Conservation (phyloP, 53 echinoderm and acorn worm species). For the Henricia sp. region DNA sequence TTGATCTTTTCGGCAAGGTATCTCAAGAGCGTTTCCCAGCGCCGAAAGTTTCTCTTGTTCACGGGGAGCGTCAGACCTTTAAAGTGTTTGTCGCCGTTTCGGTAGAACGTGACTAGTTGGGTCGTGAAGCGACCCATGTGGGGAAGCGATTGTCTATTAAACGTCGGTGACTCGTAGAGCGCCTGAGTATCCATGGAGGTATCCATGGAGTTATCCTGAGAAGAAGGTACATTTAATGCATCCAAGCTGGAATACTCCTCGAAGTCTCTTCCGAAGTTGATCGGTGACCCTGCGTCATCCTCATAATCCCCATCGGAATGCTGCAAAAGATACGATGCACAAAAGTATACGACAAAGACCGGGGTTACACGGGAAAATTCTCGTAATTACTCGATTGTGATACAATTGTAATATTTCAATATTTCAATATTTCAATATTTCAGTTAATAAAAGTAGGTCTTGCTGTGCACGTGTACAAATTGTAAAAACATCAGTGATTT, state of each 20-base stretch:
- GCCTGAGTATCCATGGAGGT: constrained; percentile 67
- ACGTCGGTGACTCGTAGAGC: constrained; percentile 61
- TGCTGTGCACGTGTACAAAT: too few relatives aligned
- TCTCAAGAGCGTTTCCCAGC: constrained; percentile 84
- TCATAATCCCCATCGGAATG: constrained; percentile 15
- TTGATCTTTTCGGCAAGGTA: constrained; percentile 85
- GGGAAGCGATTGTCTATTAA: constrained; percentile 17
- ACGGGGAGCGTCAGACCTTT: constrained; percentile 85
- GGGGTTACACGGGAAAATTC: too few relatives aligned
- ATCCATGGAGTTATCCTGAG: constrained; percentile 18
- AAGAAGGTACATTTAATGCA: constrained; percentile 22
- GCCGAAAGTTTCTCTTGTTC: constrained; percentile 76
- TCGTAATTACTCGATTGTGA: too few relatives aligned
- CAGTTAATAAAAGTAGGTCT: too few relatives aligned
- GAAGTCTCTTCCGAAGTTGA: constrained; percentile 15
- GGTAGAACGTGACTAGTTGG: constrained; percentile 90
- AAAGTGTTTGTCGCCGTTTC: constrained; percentile 97
- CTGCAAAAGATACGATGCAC: background rate
- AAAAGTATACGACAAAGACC: too few relatives aligned
- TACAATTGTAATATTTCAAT: too few relatives aligned
- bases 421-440: too few relatives aligned
- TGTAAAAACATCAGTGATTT: too few relatives aligned
- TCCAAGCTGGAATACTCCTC: constrained; percentile 56
- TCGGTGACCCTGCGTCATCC: background rate
- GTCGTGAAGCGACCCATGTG: constrained; percentile 79